Conservation (phyloP, 2,113 vertebrate genomes). For the Leucoraja erinaceus region DNA sequence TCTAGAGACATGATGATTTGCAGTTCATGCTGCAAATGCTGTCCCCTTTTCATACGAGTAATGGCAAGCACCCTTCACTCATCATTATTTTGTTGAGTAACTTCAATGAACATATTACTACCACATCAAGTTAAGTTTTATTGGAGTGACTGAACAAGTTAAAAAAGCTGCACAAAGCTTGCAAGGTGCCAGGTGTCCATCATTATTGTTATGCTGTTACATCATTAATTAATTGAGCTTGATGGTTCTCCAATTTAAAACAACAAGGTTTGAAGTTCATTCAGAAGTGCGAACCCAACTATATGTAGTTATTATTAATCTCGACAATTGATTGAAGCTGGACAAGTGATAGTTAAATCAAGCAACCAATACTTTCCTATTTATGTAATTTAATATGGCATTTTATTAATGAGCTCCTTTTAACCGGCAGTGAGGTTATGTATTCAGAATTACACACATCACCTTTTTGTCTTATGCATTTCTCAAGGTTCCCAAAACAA, state of each 20-base stretch:
- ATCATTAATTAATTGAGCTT: not conserved
- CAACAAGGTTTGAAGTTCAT: not conserved
- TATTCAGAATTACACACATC: not conserved
- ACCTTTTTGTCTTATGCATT: not conserved
- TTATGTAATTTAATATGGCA: not conserved
- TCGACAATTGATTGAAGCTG: not conserved
- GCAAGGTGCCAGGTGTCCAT: not conserved
- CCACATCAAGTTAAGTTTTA: no score
- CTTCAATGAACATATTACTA: no score
- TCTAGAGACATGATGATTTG: not conserved
- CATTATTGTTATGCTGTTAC: not conserved
- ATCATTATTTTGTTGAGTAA: no score
- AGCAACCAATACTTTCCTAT: not conserved
- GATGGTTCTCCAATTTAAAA: not conserved
- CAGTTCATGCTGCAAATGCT: not conserved
- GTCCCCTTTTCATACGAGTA: no score
- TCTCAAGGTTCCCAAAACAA: not conserved
- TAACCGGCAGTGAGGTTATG: not conserved
- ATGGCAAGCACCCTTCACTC: no score
- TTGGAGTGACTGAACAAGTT: no score
- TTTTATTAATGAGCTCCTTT: not conserved
- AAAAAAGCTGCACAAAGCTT: not conserved
- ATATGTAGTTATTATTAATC: not conserved
- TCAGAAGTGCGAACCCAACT: not conserved
- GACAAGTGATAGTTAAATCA: not conserved